Evolutionary conservation across 2,113 vertebrate genomes (phyloP), one percentile per base, ranked within the genome.

Genomic region (Tenebrosternarchus preto): DNA sequence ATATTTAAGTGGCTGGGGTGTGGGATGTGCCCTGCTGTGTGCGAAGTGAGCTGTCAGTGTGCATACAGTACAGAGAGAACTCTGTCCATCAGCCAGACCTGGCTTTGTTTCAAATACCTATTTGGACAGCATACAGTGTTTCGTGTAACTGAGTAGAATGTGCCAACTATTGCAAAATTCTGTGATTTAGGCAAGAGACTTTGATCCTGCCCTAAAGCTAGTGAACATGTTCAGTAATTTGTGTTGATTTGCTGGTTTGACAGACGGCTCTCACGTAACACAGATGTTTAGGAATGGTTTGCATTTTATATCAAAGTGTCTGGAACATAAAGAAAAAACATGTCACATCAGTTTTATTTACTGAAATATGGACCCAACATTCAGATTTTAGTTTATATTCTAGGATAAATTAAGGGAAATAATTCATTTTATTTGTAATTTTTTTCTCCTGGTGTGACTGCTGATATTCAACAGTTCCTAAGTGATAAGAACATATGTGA

Each of bases 1-100:
- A 88, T 90, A 87, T 90, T 88, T 86, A 80, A 89, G 84, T 76
- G 78, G 59, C 76, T 78, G 61, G 83, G 8, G 73, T 61, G 46
- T 22, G 82, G 80, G 66, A 50, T 76, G 73, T 36, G 53, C 81
- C 66, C 56, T 74, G 27, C 33, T 76, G 73, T 74, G 69, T 74
- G 57, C 55, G 61, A 53, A 53, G 64, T 53, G 71, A 73, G 50
- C 68, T 77, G 61, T 77, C 69, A 67, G 43, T 29, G 33, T 64
- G 43, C 50, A 4, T 55, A 83, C 25, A 72, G 50, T 78, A 75
- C 71, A n/a, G 71, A 25, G 3, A 57, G 50, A 76, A 27, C 67
- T 29, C 61, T 36, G 76, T 57, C 50, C 36, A 29, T 82, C 36
- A 74, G 31, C 55, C 64, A 39, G 19, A 36, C 24, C 73, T 75